Evolutionary conservation across 2,888 invertebrate species (phyloP).

Genomic region (Incurvaria masculella): DNA sequence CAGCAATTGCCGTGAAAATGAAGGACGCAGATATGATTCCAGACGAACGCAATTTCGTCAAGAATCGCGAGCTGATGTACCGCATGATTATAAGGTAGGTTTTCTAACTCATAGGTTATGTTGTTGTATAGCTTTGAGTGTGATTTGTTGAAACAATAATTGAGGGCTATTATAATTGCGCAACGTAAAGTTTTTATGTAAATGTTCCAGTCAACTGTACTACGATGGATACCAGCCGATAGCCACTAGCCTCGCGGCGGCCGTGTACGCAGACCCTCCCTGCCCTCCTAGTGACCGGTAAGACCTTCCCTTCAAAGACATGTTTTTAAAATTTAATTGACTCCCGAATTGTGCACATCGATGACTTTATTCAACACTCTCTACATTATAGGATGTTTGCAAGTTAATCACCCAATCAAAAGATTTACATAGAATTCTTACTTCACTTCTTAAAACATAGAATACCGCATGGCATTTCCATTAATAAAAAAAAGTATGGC

Average conservation of each 20-base stretch:
- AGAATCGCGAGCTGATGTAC: constrained; percentile 85
- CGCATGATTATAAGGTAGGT: constrained; percentile 87
- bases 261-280: constrained; percentile 87
- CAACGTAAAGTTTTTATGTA: no score
- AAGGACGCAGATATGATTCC: constrained; percentile 30
- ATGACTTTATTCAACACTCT: no score
- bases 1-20: constrained; percentile 24
- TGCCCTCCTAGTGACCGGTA: constrained; percentile 93
- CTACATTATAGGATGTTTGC: no score
- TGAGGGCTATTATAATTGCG: background rate
- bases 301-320: constrained; percentile 3
- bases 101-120: no score
- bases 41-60: constrained; percentile 75
- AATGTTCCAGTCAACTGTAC: constrained; percentile 84
- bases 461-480: no score
- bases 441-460: no score
- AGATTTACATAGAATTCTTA: no score
- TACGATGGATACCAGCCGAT: constrained; percentile 97
- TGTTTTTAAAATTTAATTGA: background rate
- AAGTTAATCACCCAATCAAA: no score
- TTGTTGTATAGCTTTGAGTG: no score
- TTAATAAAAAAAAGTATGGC: background rate
- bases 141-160: no score
- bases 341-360: no score
- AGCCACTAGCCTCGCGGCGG: constrained; percentile 78